Evolutionary conservation across 1,140 invertebrate species (phyloP), one percentile per base, ranked within the genome.

Genomic region (Epicauta chinensis): DNA sequence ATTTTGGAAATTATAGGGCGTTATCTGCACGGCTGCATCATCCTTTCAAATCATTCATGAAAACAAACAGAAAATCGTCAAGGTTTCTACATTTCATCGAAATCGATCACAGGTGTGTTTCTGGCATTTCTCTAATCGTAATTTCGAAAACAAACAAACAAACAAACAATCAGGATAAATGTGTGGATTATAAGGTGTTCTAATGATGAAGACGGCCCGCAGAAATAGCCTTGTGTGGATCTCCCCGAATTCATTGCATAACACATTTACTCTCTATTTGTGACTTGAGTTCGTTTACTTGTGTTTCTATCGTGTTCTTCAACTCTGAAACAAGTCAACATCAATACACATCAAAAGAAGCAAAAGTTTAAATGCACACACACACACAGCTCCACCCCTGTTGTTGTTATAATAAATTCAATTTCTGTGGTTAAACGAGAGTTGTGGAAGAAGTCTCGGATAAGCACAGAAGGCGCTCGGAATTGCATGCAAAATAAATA

Each of bases 191-290:
- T 37, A 53, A 31, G 50, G 46, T 42, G 53, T 41, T 43, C n/a
- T n/a, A n/a, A 38, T 52, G 48, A 42, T 46, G 51, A 47, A 56
- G 55, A 53, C 53, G 61, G 56, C 60, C 60, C 60, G 64, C 63
- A 62, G 61, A 56, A 60, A 59, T 55, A 57, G 63, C 61, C 62
- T 60, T 61, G 65, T 59, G 48, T 61, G 61, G 58, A 56, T 64
- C 61, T 55, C 56, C n/a, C 58, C 56, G 17, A 59, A 63, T 65
- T 85, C 81, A 91, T 87, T 92, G 89, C 77, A 91, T 82, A 69
- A 83, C 86, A 78, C 89, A 94, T 78, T 90, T 92, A 77, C 87
- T 91, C 81, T 93, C 91, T 72, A 94, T 89, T 77, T 92, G 89
- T 67, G 89, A 83, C 78, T 93, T 93, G 71, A 93, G 78, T 79